phyloP scores from a whole-genome alignment of 2,113 vertebrate species.

The Arenaria interpres region DNA sequence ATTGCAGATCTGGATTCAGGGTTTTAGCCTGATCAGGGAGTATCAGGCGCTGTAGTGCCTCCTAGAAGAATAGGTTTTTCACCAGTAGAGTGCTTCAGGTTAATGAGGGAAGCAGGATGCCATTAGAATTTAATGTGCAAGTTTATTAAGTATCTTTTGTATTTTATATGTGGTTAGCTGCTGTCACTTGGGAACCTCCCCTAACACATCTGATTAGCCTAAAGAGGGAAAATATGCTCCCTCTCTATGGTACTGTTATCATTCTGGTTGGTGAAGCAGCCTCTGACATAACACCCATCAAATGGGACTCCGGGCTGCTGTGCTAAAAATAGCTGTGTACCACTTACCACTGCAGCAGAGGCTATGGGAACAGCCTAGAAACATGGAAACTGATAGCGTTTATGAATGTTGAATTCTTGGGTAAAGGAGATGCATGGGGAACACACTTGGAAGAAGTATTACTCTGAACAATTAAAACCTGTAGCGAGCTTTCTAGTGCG shows the following conservation, averaged over 20 bases:
- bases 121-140: background rate
- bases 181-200: background rate
- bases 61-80: background rate
- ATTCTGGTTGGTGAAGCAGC: background rate
- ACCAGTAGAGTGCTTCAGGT: background rate
- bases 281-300: background rate
- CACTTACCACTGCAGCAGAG: background rate
- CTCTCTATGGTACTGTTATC: background rate
- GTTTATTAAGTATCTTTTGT: background rate
- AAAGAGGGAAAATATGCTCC: background rate
- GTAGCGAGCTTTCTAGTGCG: background rate
- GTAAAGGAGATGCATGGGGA: background rate
- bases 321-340: background rate
- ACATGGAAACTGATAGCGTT: background rate
- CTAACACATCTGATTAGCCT: background rate
- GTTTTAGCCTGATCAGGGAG: background rate
- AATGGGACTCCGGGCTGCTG: background rate
- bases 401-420: rapidly evolving
- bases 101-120: background rate
- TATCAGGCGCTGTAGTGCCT: background rate
- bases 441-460: background rate
- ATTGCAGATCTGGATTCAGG: background rate
- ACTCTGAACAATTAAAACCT: background rate
- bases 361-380: background rate
- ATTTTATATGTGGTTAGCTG: background rate